phyloP scores from a whole-genome alignment of 2,797 vertebrate genomes.

The Notolabrus celidotus region DNA sequence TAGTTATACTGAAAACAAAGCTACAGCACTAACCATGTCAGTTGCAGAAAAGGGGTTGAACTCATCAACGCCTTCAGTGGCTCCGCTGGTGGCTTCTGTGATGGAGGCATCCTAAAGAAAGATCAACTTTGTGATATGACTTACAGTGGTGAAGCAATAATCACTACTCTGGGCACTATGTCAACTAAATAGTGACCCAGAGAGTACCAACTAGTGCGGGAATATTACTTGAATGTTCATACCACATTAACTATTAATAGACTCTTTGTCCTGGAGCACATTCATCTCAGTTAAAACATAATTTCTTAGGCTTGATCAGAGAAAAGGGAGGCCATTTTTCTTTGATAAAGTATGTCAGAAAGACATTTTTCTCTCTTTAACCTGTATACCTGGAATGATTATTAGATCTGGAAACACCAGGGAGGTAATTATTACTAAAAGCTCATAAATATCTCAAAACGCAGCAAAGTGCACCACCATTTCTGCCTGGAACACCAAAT shows the following conservation, averaged over 20 bases:
- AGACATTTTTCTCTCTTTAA: not conserved
- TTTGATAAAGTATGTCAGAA: not conserved
- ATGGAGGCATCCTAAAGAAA: constrained; percentile 83
- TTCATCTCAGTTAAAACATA: constrained; percentile 7
- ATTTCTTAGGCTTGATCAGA: not conserved
- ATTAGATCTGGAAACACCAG: constrained; percentile 1
- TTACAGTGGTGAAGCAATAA: not conserved
- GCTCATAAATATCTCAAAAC: rapidly evolving
- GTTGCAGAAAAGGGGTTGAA: constrained; percentile 82
- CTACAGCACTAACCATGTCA: constrained; percentile 61
- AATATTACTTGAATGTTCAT: constrained; percentile 10
- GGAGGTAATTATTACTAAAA: not conserved
- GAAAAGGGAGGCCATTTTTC: not conserved
- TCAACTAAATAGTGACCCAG: not conserved
- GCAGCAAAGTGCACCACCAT: not conserved
- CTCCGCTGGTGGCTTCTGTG: constrained; percentile 72
- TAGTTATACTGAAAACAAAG: not conserved
- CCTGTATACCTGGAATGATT: too few relatives aligned
- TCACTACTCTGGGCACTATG: not conserved
- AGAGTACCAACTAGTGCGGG: constrained; percentile 7
- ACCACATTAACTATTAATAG: constrained; percentile 45
- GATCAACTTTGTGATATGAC: not conserved
- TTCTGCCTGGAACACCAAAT: not conserved
- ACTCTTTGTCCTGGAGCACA: not conserved
- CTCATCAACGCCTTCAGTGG: constrained; percentile 53